Conservation (phyloP, 2,113 vertebrate species). For the Chlorodrepanis virens region DNA sequence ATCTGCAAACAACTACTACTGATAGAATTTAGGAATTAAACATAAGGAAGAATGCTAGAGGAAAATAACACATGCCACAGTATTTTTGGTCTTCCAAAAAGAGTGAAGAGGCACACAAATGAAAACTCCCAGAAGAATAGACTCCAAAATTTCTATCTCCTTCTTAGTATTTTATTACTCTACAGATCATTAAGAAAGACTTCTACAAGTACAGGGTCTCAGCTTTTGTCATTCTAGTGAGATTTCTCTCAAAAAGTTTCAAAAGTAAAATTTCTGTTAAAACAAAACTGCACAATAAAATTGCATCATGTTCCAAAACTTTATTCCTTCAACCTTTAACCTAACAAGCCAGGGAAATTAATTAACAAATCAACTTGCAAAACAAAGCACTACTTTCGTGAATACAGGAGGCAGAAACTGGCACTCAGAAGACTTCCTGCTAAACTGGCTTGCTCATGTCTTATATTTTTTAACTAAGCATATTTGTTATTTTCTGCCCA, state of each 20-base stretch:
- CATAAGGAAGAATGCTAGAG: not conserved
- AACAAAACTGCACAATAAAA: not conserved
- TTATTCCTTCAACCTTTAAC: slow-evolving; percentile 9
- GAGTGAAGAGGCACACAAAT: not conserved
- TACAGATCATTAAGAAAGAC: not conserved
- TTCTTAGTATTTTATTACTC: not conserved
- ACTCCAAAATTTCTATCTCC: not conserved
- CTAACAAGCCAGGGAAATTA: slow-evolving; percentile 17
- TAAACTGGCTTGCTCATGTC: slow-evolving; percentile 4
- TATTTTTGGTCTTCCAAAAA: not conserved
- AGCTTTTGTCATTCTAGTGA: not conserved
- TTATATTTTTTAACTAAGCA: not conserved
- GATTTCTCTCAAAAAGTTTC: not conserved
- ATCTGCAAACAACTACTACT: not conserved
- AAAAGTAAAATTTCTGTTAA: not conserved
- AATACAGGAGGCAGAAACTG: not conserved
- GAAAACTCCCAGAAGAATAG: not conserved
- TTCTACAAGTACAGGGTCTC: not conserved
- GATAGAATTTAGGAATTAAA: not conserved
- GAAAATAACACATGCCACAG: not conserved
- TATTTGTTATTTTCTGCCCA: not conserved
- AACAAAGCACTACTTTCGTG: not conserved
- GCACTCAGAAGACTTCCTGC: slow-evolving; percentile 26
- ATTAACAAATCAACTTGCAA: slow-evolving; percentile 26
- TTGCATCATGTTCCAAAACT: not conserved